Base-by-base conservation (phyloP, 2,888 invertebrate species). In the Drosophila rubida region DNA sequence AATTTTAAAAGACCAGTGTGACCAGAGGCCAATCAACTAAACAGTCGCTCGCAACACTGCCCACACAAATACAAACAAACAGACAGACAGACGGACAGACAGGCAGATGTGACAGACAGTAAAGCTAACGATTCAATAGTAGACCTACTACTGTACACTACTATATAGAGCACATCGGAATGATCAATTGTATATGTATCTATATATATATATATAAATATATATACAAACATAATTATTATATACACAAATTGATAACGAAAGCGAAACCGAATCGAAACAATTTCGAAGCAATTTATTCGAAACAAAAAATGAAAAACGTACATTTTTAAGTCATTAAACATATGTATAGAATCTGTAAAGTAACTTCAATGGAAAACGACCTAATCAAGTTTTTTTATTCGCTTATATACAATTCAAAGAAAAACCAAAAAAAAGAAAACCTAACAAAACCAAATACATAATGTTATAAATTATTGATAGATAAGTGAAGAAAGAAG, bases 331-430 rank as follows among this genome's bases (percentile, higher is more conserved):
- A 74, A 73, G 62, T 68, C 59, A 42, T 68, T 61, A 73, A 69
- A 68, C 64, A 69, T 78, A 75, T 75, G 67, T 70, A 74, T 70
- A 74, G 74, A 67, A 72, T 23, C 65, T 81, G 81, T 83, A 83
- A 75, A 81, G 68, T 74, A 74, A 75, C 42, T 63, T 60, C 50
- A 61, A 69, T 58, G 22, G 45, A 58, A 54, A 80, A 76, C 63
- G 60, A 71, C 67, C 83, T 79, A 81, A 79, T 80, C 78, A 73
- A 80, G 82, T 87, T 81, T 87, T 76, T 81, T 87, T 84, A 86
- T 87, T 86, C 80, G 82, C 80, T 82, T 84, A 77, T 79, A 79
- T 75, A 78, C 65, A 69, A 74, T 72, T 69, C 41, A 53, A 53
- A 19, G 8, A 44, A 44, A 44, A 44, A 23, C 23, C 16, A 23